Base-by-base conservation (phyloP, 2,113 vertebrate species). In the Helogale parvula region DNA sequence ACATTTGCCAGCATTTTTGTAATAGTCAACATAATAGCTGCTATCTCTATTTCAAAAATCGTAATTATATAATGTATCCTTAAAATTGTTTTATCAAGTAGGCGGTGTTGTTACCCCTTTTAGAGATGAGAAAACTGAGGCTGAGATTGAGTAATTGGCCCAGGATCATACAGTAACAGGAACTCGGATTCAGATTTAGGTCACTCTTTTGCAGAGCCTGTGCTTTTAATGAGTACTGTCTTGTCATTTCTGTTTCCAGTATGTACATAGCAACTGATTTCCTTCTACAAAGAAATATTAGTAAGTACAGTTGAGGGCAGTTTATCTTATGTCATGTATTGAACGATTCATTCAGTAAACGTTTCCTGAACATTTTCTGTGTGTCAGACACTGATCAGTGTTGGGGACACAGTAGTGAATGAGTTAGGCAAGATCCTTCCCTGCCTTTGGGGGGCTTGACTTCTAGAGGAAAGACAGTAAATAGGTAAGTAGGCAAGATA, bases 271-370 rank as follows among this genome's bases (percentile, higher is more conserved):
- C 33, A 94, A 72, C n/a, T 77, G 17, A n/a, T 85, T 93, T 94
- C 29, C 16, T 93, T 93, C 92, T 93, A 47, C 38, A 77, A 94
- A 95, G n/a, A 96, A 83, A 54, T 82, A 57, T 52, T 81, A 88
- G 31, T 77, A 72, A 94, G 19, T 80, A 17, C 12, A 76, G 27
- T 92, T 74, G 27, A 84, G 12, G 31, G 94, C 88, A 93, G 29
- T 52, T 90, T 83, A 69, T 27, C 12, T 69, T 95, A 31, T 79
- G 23, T 90, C 66, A 66, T 52, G 90, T 66, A 91, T 72, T 60
- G 14, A 96, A 3, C 88, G 57, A 83, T 68, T 86, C 29, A 47
- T 54, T 88, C 41, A 72, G 4, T 87, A 65, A 76, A 68, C 83
- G 76, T 27, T 87, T 81, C 63, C 60, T 87, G n/a, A 84, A 57